Conservation (phyloP, 2,797 vertebrate species). For the Tangara arthus region DNA sequence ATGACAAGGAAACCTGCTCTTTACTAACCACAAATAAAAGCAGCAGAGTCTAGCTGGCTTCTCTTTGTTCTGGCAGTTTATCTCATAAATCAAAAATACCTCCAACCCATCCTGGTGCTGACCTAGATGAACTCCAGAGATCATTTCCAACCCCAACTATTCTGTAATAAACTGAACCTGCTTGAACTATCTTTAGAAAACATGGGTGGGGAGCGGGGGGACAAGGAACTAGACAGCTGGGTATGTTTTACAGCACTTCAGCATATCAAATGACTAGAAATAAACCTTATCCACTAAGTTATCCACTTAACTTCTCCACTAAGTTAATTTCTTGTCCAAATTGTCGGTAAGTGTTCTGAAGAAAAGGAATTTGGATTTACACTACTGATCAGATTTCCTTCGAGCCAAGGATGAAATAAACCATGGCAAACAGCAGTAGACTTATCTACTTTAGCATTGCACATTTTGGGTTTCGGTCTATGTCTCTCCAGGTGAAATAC, state of each 20-base stretch:
- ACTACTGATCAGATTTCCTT: not conserved
- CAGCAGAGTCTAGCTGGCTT: not conserved
- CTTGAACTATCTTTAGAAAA: not conserved
- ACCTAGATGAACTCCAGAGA: not conserved
- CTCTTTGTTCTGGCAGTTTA: not conserved
- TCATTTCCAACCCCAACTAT: not conserved
- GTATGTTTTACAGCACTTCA: not conserved
- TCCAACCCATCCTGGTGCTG: not conserved
- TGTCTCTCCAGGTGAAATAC: not conserved
- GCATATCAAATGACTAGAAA: not conserved
- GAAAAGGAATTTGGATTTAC: not conserved
- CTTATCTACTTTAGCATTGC: not conserved
- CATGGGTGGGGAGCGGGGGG: rapidly evolving
- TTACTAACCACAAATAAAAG: not conserved
- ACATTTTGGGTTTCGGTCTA: not conserved
- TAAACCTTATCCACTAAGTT: not conserved
- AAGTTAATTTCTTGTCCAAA: not conserved
- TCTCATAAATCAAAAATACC: not conserved
- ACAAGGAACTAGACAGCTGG: not conserved
- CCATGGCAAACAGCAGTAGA: not conserved
- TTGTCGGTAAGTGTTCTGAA: not conserved
- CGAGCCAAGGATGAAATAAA: not conserved
- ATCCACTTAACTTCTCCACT: not conserved
- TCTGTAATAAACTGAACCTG: not conserved
- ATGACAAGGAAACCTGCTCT: not conserved